Evolutionary conservation across 2,888 invertebrate genomes (phyloP).

Genomic region (Flexamia atlantica): DNA sequence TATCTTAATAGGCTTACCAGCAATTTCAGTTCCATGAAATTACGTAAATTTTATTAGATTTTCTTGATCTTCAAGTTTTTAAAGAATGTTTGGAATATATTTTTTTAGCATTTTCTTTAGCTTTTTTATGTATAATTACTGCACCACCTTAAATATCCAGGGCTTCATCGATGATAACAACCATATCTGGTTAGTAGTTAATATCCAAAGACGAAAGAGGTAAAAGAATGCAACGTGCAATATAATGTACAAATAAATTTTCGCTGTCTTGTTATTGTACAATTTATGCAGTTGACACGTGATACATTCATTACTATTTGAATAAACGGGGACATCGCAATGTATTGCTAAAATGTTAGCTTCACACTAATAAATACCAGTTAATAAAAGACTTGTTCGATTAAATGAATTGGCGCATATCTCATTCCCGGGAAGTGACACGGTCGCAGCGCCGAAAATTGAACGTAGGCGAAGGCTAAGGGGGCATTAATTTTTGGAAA

Average conservation of each 20-base stretch:
- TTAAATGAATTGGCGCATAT: constrained; percentile 39
- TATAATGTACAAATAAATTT: neutral
- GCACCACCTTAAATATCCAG: too few species aligned
- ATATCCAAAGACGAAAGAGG: too few species aligned
- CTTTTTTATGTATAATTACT: too few species aligned
- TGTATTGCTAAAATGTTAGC: constrained; percentile 37
- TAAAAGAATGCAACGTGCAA: too few species aligned
- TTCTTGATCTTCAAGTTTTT: too few species aligned
- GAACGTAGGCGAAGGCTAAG: constrained; percentile 1
- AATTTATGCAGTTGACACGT: constrained; percentile 3
- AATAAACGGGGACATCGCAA: neutral
- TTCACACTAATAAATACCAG: constrained; percentile 18
- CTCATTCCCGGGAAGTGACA: neutral
- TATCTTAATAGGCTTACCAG: too few species aligned
- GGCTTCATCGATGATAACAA: too few species aligned
- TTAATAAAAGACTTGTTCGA: constrained; percentile 40
- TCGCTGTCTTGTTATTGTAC: constrained; percentile 3
- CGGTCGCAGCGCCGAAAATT: constrained; percentile 7
- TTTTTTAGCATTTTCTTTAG: too few species aligned
- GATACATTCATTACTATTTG: constrained; percentile 34
- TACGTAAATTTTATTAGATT: too few species aligned
- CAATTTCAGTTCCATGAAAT: too few species aligned
- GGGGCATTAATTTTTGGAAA: constrained; percentile 41
- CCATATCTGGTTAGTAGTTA: too few species aligned
- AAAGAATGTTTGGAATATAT: too few species aligned